Evolutionary conservation across 2,797 vertebrate species (phyloP), one percentile per base, ranked within the genome.

Genomic region (Sebastes oblongus): DNA sequence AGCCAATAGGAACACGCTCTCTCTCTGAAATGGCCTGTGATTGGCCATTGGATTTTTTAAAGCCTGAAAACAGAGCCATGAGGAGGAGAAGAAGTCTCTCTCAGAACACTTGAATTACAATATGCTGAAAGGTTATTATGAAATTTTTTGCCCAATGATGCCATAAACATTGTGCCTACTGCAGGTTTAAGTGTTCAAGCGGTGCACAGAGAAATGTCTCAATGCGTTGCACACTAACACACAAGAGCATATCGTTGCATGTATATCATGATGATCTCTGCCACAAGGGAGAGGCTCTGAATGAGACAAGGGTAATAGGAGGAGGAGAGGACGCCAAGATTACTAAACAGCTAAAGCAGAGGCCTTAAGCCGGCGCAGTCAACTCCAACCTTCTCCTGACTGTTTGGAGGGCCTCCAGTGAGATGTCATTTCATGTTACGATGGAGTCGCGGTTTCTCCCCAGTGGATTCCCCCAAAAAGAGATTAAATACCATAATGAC

Each of bases 401-500:
- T 84, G 72, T 80, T 80, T 83, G 60, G 74, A 72, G 58, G 50
- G 80, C 71, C 86, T 91, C 86, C 89, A 86, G 80, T 73, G 79
- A 91, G 78, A 89, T 58, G 84, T 78, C 82, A 74, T 82, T 82
- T 82, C 73, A 73, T 72, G 83, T 86, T 88, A 65, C 77, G 70
- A 93, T 82, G 52, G 73, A 81, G 80, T 29, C 50, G 13, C 65
- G 5, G 27, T 71, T 77, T 83, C 46, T 50, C 76, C 88, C 78
- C 4, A 20, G 67, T 70, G 87, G 83, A 89, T 86, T 83, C 84
- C 85, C 81, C 77, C 50, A n/a, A 86, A 89, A 91, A 91, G 80
- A 92, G 90, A 94, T 94, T 91, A 92, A 88, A 90, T 68, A 78
- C 74, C 89, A 87, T 90, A 89, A 93, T 86, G 87, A 84, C 84